Evolutionary conservation across 2,113 vertebrate genomes (phyloP).

Genomic region (Fukomys damarensis): DNA sequence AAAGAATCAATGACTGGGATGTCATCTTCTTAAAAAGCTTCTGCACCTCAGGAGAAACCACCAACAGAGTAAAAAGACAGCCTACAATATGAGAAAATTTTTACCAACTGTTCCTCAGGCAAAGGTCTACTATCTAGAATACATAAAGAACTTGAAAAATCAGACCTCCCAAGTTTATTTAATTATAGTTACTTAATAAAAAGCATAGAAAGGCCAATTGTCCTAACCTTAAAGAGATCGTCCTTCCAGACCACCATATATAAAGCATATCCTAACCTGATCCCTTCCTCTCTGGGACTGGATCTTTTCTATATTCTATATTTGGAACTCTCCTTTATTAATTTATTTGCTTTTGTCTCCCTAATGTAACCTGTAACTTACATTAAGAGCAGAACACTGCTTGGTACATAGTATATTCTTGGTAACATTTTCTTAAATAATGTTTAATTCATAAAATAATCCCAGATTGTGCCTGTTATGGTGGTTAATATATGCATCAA

Average conservation of each 20-base stretch:
- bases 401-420: not conserved
- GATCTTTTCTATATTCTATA: not conserved
- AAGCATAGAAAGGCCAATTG: not conserved
- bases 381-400: not conserved
- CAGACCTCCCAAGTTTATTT: no score
- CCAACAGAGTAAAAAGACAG: no score
- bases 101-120: no score
- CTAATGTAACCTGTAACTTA: not conserved
- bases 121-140: no score
- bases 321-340: not conserved
- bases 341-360: not conserved
- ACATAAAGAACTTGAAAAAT: no score
- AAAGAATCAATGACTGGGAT: no score
- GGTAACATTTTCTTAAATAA: not conserved
- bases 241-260: not conserved
- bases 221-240: not conserved
- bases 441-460: conserved; percentile 6
- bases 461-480: not conserved
- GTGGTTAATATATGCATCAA: not conserved
- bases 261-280: not conserved
- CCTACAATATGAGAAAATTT: no score
- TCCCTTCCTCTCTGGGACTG: not conserved
- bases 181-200: not conserved
- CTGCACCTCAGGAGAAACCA: no score
- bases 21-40: no score